Percentiles rank a stretch among this genome's conserved stretches.
Evolutionary conservation across 2,113 vertebrate species (phyloP).

Genomic region (Clarias gariepinus): DNA sequence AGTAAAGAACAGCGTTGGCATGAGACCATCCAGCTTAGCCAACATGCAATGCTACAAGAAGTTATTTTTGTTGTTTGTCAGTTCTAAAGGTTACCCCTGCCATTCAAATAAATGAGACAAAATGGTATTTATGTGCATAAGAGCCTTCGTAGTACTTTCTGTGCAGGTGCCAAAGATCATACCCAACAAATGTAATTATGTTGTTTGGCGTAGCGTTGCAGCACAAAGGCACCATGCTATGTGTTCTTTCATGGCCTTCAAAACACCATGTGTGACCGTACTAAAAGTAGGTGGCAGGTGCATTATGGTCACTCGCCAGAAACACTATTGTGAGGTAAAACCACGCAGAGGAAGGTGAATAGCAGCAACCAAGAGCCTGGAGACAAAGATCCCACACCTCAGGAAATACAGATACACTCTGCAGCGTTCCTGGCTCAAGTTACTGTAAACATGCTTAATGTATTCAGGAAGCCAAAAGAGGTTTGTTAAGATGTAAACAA

Average conservation of each 20-base stretch:
- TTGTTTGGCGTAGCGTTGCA: constrained; percentile 26
- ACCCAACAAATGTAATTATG: constrained; percentile 30
- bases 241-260: constrained; percentile 22
- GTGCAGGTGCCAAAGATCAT: constrained; percentile 6
- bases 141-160: neutral
- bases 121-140: constrained; percentile 15
- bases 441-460: neutral
- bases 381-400: constrained; percentile 13
- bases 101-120: constrained; percentile 33
- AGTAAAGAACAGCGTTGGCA: neutral
- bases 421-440: neutral
- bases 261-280: neutral
- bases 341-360: constrained; percentile 28
- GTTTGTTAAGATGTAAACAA: constrained; percentile 17
- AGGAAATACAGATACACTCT: constrained; percentile 16
- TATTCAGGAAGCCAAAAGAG: neutral
- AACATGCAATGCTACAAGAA: neutral
- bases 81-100: constrained; percentile 28
- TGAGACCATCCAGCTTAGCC: constrained; percentile 4
- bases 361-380: constrained; percentile 14
- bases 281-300: constrained; percentile 7
- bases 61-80: constrained; percentile 6
- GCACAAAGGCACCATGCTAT: constrained; percentile 20
- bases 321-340: constrained; percentile 6
- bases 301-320: neutral